Evolutionary conservation across 2,797 vertebrate genomes (phyloP), one percentile per base, ranked within the genome.

Genomic region (Eutrigla gurnardus): DNA sequence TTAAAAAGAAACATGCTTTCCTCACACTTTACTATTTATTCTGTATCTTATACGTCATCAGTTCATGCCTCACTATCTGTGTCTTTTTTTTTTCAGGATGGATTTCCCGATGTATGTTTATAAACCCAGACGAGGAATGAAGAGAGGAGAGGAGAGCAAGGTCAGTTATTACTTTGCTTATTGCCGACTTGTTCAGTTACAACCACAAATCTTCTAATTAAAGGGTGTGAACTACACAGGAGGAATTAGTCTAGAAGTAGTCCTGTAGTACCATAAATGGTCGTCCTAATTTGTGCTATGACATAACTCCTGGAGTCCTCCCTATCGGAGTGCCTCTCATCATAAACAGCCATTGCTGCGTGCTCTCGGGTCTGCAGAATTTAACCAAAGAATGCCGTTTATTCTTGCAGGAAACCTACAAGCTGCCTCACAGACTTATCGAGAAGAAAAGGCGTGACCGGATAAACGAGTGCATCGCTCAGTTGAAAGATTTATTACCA

Each of bases 371-470:
- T 54, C 36, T 25, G 25, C 13, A 54, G 7, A 53, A 70, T 65
- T 73, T 52, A 78, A 52, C 77, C 25, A 60, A 68, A 25, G 42
- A 2, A 4, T 45, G 60, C 2, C 54, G 42, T 82, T 70, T 82
- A 1, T 77, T 55, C 35, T 35, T 65, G 57, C 92, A 99, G 98
- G 98, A 99, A 89, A 98, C 97, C 42, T 99, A 99, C 93, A 99
- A 99, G 88, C 88, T 99, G 90, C 98, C 98, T 10, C 98, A 99
- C 92, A 91, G 98, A 73, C 96, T 99, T 35, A 99, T 99, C 54
- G 98, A 99, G 93, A 99, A 99, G 93, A 99, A 99, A 91, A 94
- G 98, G 73, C 96, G 98, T n/a, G 98, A 99, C 90, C 91, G 98
- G 88, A 99, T 99, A 86, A 99, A 99, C 81, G 98, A 99, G 91